Evolutionary conservation across 1,140 invertebrate species (phyloP).

Genomic region (Drosophila arizonae): DNA sequence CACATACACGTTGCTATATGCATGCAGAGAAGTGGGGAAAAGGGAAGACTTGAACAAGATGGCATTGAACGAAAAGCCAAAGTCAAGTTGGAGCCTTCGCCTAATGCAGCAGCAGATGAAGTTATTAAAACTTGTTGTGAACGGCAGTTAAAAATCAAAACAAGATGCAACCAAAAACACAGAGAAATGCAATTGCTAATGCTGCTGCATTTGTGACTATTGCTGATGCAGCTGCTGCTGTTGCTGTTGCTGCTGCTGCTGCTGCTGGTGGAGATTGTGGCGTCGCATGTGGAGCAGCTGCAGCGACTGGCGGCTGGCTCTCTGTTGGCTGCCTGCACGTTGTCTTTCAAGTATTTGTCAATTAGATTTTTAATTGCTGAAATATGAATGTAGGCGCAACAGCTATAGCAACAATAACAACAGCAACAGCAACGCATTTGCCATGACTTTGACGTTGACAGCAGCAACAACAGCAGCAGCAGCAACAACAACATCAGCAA

Average conservation of each 20-base stretch:
- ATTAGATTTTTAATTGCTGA: constrained; percentile 82
- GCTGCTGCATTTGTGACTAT: constrained; percentile 35
- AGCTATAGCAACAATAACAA: constrained; percentile 35
- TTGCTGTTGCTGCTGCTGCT: constrained; percentile 18
- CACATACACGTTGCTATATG: too few relatives aligned
- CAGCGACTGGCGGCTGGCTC: constrained; percentile 4
- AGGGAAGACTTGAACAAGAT: background rate
- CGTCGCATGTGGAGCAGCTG: constrained; percentile 41
- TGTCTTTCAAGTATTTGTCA: constrained; percentile 79
- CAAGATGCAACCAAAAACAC: constrained; percentile 33
- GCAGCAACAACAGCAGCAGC: constrained; percentile 45
- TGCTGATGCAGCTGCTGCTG: constrained; percentile 20
- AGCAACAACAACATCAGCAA: constrained; percentile 40
- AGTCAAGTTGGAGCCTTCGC: constrained; percentile 18
- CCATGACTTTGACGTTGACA: constrained; percentile 51
- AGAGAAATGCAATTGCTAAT: constrained; percentile 42
- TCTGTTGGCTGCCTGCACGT: constrained; percentile 65
- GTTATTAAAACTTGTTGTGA: constrained; percentile 67
- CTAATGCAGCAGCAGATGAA: constrained; percentile 47
- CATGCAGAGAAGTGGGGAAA: background rate
- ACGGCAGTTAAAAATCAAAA: constrained; percentile 28
- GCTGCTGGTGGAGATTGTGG: constrained; percentile 30
- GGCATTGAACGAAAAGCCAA: constrained; percentile 4
- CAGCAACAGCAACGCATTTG: constrained; percentile 47
- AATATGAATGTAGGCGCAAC: constrained; percentile 80